Evolutionary conservation across 2,113 vertebrate genomes (phyloP).

Genomic region (Seriola rivoliana): DNA sequence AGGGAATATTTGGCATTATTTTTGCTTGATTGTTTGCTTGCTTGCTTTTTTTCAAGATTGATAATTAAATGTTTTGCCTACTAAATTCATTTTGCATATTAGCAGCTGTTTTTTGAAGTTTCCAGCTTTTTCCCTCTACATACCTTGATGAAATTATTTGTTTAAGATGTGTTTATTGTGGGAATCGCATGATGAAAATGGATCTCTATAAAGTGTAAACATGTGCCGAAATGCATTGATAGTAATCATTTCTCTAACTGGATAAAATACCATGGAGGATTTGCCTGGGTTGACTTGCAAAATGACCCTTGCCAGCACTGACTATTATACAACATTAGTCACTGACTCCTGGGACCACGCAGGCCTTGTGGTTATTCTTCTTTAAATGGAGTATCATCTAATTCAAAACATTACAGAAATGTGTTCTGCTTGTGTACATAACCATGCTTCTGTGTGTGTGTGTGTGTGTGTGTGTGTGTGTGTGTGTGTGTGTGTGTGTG

Average conservation of each 20-base stretch:
- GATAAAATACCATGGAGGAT: constrained; percentile 64
- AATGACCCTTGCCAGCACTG: constrained; percentile 75
- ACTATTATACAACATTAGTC: constrained; percentile 79
- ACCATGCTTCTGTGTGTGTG: constrained; percentile 2
- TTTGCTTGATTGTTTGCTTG: background rate
- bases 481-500: background rate
- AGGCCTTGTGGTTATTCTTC: constrained; percentile 61
- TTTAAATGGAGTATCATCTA: constrained; percentile 60
- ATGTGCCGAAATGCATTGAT: constrained; percentile 47
- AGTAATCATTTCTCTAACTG: constrained; percentile 64
- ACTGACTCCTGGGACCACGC: constrained; percentile 59
- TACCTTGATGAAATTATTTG: background rate
- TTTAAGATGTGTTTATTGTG: constrained; percentile 4
- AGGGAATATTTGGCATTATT: background rate
- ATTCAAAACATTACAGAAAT: constrained; percentile 60
- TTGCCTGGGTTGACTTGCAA: constrained; percentile 71
- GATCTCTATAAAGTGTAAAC: constrained; percentile 38
- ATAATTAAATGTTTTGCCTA: constrained; percentile 23
- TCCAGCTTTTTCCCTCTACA: too few species aligned
- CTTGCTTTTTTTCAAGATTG: background rate
- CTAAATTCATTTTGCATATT: constrained; percentile 7
- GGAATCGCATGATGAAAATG: constrained; percentile 16
- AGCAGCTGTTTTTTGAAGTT: background rate
- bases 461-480: constrained; percentile 5
- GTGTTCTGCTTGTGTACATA: constrained; percentile 18